These are phyloP conservation scores for Harpalus rubripes DNA, from an alignment of 2,888 invertebrate genomes.

Conservation along the genomic window DNA sequence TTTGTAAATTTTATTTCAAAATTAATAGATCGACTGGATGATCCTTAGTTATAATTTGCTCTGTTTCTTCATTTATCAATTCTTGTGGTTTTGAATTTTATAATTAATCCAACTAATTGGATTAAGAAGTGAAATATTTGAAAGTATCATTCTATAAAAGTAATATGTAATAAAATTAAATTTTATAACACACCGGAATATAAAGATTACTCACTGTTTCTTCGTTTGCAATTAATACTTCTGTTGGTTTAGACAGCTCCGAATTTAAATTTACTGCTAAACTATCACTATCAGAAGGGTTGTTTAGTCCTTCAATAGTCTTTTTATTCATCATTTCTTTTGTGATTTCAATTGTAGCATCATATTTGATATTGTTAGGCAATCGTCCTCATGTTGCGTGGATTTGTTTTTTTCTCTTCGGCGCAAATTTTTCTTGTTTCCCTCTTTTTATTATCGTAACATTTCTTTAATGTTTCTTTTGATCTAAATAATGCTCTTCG, in stretches of 20 bases:
- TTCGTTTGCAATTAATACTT: background rate
- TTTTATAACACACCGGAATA: too few relatives aligned
- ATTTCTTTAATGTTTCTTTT: constrained; percentile 17
- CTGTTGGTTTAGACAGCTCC: background rate
- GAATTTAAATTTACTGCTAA: background rate
- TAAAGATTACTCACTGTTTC: background rate
- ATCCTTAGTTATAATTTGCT: constrained; percentile 1
- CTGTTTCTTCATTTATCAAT: background rate
- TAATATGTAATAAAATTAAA: too few relatives aligned
- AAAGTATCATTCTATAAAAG: too few relatives aligned
- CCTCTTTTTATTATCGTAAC: constrained; percentile 10
- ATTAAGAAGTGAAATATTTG: too few relatives aligned
- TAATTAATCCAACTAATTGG: too few relatives aligned
- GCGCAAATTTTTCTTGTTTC: background rate
- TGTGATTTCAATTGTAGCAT: background rate
- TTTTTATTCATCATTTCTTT: background rate
- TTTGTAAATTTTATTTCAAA: too few relatives aligned
- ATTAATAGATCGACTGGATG: background rate
- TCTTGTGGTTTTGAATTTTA: too few relatives aligned
- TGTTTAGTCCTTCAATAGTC: background rate
- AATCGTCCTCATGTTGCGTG: background rate
- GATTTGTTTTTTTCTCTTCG: constrained; percentile 6
- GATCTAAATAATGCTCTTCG: background rate
- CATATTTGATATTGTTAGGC: background rate
- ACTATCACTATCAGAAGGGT: background rate